These are phyloP conservation scores for Zonitis immaculata DNA, from an alignment of 2,888 invertebrate genomes.

Conservation along the genomic window DNA sequence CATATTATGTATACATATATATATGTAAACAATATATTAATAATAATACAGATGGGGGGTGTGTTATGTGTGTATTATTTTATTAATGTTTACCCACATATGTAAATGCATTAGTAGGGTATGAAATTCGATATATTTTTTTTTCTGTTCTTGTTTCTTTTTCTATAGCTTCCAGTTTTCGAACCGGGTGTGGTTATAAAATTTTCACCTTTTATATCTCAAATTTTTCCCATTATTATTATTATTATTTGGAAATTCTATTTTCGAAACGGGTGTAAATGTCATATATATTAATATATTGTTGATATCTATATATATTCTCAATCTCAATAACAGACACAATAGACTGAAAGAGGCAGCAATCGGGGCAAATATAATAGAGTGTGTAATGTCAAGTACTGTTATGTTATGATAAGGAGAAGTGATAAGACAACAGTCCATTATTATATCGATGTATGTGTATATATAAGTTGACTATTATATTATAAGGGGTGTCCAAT, in stretches of 20 bases:
- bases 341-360: constrained; percentile 19
- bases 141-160: constrained; percentile 9
- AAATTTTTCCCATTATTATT: too few species aligned
- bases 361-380: too few species aligned
- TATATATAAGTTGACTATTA: too few species aligned
- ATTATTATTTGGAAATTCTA: too few species aligned
- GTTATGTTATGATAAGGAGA: constrained; percentile 29
- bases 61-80: too few species aligned
- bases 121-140: constrained; percentile 31
- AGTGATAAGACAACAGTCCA: constrained; percentile 29
- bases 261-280: constrained; percentile 17
- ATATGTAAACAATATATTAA: too few species aligned
- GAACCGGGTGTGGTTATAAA: constrained; percentile 2
- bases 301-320: too few species aligned
- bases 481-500: constrained; percentile 20
- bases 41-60: too few species aligned
- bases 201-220: neutral
- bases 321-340: too few species aligned
- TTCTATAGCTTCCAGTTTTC: too few species aligned
- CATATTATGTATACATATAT: too few species aligned
- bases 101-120: constrained; percentile 42
- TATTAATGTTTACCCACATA: constrained; percentile 31
- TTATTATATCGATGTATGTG: constrained; percentile 18
- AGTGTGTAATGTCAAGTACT: constrained; percentile 25
- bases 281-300: too few species aligned